phyloP scores from a whole-genome alignment of 2,113 vertebrate genomes.

The Calyptomena viridis region DNA sequence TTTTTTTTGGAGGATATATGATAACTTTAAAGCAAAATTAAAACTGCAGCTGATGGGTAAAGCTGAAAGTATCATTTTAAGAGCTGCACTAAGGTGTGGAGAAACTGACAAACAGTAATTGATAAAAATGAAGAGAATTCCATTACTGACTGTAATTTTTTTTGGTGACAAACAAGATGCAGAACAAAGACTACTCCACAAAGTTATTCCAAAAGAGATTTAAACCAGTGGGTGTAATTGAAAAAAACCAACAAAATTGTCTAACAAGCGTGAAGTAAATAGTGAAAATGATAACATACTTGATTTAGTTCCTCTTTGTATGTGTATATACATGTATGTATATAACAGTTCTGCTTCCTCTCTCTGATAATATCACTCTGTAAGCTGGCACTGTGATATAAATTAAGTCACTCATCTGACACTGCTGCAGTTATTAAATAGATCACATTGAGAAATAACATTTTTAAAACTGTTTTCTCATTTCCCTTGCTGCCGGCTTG shows the following conservation, averaged over 20 bases:
- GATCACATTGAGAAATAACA: conserved; percentile 75
- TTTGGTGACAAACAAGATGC: neutral
- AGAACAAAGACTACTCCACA: neutral
- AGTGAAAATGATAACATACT: neutral
- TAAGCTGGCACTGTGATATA: conserved; percentile 36
- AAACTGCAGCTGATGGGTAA: neutral
- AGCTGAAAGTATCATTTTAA: neutral
- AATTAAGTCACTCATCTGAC: conserved; percentile 59
- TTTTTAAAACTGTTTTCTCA: conserved; percentile 79
- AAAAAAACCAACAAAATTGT: neutral
- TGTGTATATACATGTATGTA: neutral
- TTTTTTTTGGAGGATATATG: neutral
- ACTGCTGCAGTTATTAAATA: conserved; percentile 69
- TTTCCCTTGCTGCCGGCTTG: conserved; percentile 78
- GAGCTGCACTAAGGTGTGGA: neutral
- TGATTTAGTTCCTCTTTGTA: neutral
- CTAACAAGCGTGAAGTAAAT: neutral
- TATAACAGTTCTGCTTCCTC: neutral
- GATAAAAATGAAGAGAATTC: neutral
- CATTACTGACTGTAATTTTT: neutral
- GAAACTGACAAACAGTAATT: neutral
- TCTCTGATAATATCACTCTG: neutral
- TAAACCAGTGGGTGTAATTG: neutral
- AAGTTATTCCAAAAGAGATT: neutral
- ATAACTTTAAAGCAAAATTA: neutral